phyloP scores from a whole-genome alignment of 2,888 invertebrate species.

The Slavum lentiscoides region DNA sequence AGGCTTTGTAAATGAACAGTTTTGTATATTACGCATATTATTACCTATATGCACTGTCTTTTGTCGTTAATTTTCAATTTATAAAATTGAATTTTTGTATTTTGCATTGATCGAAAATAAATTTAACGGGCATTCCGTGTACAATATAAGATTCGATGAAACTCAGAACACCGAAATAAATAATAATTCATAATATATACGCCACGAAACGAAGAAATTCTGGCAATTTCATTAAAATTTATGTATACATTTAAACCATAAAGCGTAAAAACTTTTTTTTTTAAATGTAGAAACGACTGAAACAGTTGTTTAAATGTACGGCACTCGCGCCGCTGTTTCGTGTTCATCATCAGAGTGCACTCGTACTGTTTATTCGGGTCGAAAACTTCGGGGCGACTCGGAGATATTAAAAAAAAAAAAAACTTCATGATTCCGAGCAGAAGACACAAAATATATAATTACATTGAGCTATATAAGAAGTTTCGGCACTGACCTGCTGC shows the following conservation, averaged over 20 bases:
- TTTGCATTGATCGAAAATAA: too few relatives aligned
- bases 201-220: not conserved
- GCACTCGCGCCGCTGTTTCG: not conserved
- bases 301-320: constrained; percentile 36
- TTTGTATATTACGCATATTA: too few relatives aligned
- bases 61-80: too few relatives aligned
- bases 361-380: constrained; percentile 33
- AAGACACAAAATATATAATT: constrained; percentile 35
- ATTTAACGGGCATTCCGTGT: too few relatives aligned
- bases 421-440: constrained; percentile 14
- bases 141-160: too few relatives aligned
- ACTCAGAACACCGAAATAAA: not conserved
- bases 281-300: constrained; percentile 12
- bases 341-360: constrained; percentile 41
- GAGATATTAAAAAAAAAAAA: constrained; percentile 33
- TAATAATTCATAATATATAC: not conserved
- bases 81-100: too few relatives aligned
- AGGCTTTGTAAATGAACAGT: too few relatives aligned
- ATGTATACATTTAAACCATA: not conserved
- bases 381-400: constrained; percentile 28
- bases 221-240: constrained; percentile 18
- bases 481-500: constrained; percentile 32
- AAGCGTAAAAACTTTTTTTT: not conserved
- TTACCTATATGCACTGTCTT: too few relatives aligned
- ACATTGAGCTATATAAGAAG: constrained; percentile 38